These are phyloP conservation scores for Panagrolaimus sp. DNA, from an alignment of 1,140 invertebrate genomes.

Conservation along the genomic window DNA sequence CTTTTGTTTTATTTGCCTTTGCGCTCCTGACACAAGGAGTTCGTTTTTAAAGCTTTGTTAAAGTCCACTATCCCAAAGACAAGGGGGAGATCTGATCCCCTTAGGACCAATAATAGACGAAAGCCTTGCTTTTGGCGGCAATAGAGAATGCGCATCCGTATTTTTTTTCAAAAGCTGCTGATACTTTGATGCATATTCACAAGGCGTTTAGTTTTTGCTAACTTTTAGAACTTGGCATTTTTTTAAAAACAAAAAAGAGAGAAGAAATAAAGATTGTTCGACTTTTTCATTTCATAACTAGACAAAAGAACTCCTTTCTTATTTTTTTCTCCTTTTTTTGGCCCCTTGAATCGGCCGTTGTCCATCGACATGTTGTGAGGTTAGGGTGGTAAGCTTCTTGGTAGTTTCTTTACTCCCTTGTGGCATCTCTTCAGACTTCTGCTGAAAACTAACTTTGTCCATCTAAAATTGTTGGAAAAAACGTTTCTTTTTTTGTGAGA, in stretches of 20 bases:
- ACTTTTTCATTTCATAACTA: constrained; percentile 17
- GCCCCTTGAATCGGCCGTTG: neutral
- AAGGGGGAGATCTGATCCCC: neutral
- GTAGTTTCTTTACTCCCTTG: neutral
- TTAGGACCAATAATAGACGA: constrained; percentile 15
- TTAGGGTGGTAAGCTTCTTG: neutral
- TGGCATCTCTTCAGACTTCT: constrained; percentile 11
- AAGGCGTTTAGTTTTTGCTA: constrained; percentile 14
- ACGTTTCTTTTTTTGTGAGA: constrained; percentile 11
- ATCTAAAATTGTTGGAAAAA: neutral
- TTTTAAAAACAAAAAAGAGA: too few species aligned
- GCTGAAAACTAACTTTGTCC: constrained; percentile 14
- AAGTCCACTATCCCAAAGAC: neutral
- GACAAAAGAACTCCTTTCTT: constrained; percentile 17
- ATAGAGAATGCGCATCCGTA: constrained; percentile 2
- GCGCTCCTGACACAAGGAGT: constrained; percentile 11
- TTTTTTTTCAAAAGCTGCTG: neutral
- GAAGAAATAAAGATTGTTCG: constrained; percentile 2
- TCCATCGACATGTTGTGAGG: neutral
- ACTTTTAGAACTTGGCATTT: neutral
- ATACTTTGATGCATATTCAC: constrained; percentile 9
- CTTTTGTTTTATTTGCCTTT: neutral
- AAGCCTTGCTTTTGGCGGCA: constrained; percentile 17
- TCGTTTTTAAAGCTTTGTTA: neutral
- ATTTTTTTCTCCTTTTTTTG: too few species aligned